A percentile compares a stretch with the other conserved stretches of the same genome.
phyloP scores from a whole-genome alignment of 2,113 vertebrate species.

The Pycnonotus jocosus region DNA sequence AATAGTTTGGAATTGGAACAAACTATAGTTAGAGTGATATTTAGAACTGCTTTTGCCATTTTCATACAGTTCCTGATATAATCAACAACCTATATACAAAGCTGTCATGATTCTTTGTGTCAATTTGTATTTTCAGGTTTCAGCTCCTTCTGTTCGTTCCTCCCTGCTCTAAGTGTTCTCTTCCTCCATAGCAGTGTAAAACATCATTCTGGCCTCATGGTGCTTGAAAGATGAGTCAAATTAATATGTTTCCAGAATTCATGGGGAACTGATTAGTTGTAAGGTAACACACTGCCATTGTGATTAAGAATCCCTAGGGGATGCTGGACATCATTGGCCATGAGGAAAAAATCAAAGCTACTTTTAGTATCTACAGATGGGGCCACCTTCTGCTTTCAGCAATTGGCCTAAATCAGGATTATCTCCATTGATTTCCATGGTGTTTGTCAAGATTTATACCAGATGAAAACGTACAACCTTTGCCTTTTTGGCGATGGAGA shows the following conservation, averaged over 20 bases:
- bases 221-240: constrained; percentile 57
- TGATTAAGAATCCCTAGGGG: constrained; percentile 58
- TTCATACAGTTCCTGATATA: neutral
- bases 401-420: constrained; percentile 61
- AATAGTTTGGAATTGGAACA: neutral
- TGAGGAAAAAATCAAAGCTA: constrained; percentile 67
- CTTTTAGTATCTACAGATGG: constrained; percentile 65
- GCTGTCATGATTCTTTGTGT: neutral
- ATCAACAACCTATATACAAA: neutral
- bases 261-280: constrained; percentile 56
- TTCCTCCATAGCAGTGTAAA: neutral
- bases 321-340: constrained; percentile 56
- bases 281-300: constrained; percentile 56
- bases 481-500: neutral
- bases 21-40: neutral
- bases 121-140: neutral
- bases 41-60: neutral
- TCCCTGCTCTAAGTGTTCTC: neutral
- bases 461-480: neutral
- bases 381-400: constrained; percentile 64
- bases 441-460: constrained; percentile 41
- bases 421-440: constrained; percentile 51
- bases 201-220: constrained; percentile 17
- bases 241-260: constrained; percentile 58
- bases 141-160: neutral